Evolutionary conservation across 1,140 invertebrate genomes (phyloP).

Genomic region (Bacillus rossius): DNA sequence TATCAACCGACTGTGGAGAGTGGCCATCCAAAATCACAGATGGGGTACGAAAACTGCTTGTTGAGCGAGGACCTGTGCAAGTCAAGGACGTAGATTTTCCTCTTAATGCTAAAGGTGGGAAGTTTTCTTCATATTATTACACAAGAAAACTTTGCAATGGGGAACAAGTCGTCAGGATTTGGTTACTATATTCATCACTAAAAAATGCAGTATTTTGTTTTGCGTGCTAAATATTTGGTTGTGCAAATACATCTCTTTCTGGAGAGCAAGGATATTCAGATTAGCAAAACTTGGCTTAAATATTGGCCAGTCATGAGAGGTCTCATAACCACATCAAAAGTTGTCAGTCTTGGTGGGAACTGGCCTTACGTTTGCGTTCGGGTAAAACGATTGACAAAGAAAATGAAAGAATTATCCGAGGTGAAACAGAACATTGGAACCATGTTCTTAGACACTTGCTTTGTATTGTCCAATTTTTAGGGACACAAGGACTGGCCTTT

Average conservation of each 20-base stretch:
- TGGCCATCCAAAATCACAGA: not conserved
- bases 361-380: too few relatives aligned
- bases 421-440: not conserved
- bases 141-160: constrained; percentile 12
- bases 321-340: constrained; percentile 13
- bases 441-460: constrained; percentile 19
- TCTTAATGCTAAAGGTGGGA: not conserved
- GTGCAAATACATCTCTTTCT: not conserved
- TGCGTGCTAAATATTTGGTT: constrained; percentile 7
- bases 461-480: constrained; percentile 15
- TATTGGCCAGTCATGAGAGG: constrained; percentile 7
- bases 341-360: too few relatives aligned
- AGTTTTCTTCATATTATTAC: constrained; percentile 27
- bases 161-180: constrained; percentile 10
- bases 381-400: constrained; percentile 21
- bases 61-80: constrained; percentile 1
- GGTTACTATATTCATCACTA: constrained; percentile 5
- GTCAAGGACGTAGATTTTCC: constrained; percentile 1
- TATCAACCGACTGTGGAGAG: constrained; percentile 6
- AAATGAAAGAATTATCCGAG: constrained; percentile 16
- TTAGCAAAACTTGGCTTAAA: constrained; percentile 8
- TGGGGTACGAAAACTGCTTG: not conserved
- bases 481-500: constrained; percentile 19
- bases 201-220: constrained; percentile 10
- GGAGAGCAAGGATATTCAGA: constrained; percentile 5